These are phyloP conservation scores for Drosophila navojoa DNA, from an alignment of 1,140 invertebrate genomes.

Conservation along the genomic window DNA sequence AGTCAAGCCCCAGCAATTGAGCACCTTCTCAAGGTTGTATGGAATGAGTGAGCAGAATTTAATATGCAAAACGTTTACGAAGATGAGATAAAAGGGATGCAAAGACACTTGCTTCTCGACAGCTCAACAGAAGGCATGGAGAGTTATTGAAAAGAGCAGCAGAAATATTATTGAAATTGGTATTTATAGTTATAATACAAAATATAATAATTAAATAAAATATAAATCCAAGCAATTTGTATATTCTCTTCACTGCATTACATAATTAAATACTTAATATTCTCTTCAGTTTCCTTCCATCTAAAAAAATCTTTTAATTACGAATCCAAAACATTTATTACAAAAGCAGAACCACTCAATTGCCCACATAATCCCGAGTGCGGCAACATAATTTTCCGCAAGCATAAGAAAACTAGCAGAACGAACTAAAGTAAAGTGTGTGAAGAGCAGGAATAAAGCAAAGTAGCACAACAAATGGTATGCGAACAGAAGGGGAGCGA, in stretches of 20 bases:
- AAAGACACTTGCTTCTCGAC: not conserved
- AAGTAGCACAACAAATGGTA: conserved; percentile 52
- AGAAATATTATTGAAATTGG: too few relatives aligned
- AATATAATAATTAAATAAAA: too few relatives aligned
- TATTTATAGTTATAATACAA: too few relatives aligned
- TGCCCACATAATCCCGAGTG: conserved; percentile 8
- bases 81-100: not conserved
- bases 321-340: conserved; percentile 18
- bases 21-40: not conserved
- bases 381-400: too few relatives aligned
- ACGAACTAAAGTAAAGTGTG: too few relatives aligned
- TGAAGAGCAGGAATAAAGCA: conserved; percentile 16
- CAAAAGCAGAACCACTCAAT: conserved; percentile 22
- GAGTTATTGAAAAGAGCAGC: too few relatives aligned
- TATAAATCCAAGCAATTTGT: too few relatives aligned
- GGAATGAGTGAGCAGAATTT: not conserved
- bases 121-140: not conserved
- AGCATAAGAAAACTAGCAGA: too few relatives aligned
- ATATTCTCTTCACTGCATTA: too few relatives aligned
- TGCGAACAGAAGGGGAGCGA: conserved; percentile 27
- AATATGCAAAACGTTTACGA: conserved; percentile 1
- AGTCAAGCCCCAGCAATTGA: not conserved
- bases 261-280: too few relatives aligned
- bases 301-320: too few relatives aligned
- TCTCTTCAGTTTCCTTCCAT: too few relatives aligned